phyloP scores from a whole-genome alignment of 2,888 invertebrate genomes.

The Leptopterna dolabrata region DNA sequence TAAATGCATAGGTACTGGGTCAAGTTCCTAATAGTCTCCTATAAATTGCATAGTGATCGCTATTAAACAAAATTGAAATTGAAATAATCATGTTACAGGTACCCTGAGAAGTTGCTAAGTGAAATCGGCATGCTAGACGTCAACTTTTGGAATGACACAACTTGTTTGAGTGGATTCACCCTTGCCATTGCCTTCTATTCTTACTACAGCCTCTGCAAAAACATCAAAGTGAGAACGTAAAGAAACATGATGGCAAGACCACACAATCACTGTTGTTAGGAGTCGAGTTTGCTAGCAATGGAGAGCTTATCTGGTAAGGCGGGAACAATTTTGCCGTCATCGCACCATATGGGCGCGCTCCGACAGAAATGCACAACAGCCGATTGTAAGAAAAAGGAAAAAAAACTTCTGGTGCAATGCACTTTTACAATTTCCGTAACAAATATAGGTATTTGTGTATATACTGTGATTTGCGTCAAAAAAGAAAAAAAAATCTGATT shows the following conservation, averaged over 20 bases:
- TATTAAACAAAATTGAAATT: no score
- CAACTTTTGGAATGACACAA: conserved; percentile 76
- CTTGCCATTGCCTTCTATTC: conserved; percentile 70
- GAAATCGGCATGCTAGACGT: conserved; percentile 73
- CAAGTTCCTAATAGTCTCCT: no score
- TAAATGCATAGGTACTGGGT: no score
- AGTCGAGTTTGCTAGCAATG: no score
- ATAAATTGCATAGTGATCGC: no score
- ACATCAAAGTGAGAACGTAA: conserved; percentile 51
- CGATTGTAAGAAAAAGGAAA: no score
- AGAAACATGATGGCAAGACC: not conserved
- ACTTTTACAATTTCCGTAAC: no score
- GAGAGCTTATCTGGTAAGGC: not conserved
- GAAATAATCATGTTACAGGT: conserved; percentile 69
- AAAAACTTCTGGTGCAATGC: no score
- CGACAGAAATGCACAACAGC: not conserved
- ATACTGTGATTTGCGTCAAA: no score
- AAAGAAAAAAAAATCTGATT: no score
- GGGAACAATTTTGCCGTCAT: no score
- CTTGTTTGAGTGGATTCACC: conserved; percentile 73
- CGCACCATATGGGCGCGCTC: not conserved
- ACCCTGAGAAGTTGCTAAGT: conserved; percentile 59
- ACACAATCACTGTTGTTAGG: not conserved
- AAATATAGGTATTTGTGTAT: no score
- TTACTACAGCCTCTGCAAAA: conserved; percentile 56